Percentiles rank a stretch among this genome's conserved stretches.
phyloP scores from a whole-genome alignment of 2,113 vertebrate species.

The Glareola pratincola region DNA sequence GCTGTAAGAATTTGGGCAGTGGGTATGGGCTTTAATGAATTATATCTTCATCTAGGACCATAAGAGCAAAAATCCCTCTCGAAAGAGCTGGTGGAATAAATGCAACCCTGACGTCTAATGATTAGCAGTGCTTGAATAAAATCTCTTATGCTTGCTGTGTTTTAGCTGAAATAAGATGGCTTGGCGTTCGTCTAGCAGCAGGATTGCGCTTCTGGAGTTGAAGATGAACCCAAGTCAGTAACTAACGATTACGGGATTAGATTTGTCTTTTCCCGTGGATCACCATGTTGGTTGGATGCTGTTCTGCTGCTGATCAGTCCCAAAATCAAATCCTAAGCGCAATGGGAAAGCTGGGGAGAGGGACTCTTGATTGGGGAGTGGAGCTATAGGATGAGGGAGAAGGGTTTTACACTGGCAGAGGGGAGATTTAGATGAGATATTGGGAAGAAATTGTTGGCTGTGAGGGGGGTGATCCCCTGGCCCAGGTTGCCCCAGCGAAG shows the following conservation, averaged over 20 bases:
- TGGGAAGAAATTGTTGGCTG: neutral
- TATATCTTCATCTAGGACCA: neutral
- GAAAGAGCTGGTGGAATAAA: neutral
- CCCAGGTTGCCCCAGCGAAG: neutral
- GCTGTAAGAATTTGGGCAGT: neutral
- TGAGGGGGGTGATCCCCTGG: neutral
- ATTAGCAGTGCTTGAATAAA: neutral
- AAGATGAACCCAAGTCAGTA: neutral
- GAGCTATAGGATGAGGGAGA: neutral
- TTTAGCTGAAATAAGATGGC: neutral
- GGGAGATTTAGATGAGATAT: neutral
- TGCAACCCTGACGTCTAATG: neutral
- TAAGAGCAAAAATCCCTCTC: neutral
- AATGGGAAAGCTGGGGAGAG: neutral
- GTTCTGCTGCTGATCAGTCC: no score
- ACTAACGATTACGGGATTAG: accelerated
- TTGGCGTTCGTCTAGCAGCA: neutral
- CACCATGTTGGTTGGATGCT: accelerated
- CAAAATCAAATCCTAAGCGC: neutral
- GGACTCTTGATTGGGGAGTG: neutral
- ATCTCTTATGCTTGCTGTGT: neutral
- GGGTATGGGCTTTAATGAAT: neutral
- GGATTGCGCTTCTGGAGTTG: neutral
- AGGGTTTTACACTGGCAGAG: neutral
- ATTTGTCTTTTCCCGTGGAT: neutral